These are phyloP conservation scores for Papilio xuthus DNA, from an alignment of 1,140 invertebrate genomes.

Conservation along the genomic window DNA sequence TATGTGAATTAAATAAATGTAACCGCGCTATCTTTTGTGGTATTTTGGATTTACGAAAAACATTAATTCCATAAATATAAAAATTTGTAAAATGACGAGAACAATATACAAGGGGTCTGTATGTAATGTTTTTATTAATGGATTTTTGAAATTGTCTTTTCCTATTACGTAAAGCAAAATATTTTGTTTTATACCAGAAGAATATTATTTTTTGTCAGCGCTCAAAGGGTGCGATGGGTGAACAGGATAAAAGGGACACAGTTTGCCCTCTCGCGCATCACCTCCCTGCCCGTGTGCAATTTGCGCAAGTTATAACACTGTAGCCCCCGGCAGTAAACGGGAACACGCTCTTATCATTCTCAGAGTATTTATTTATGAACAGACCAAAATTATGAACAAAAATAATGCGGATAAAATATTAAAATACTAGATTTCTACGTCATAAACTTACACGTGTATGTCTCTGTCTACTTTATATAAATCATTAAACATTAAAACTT, in stretches of 20 bases:
- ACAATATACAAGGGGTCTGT: background rate
- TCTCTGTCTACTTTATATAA: no score
- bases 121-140: background rate
- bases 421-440: background rate
- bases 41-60: background rate
- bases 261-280: background rate
- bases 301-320: background rate
- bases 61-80: no score
- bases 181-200: background rate
- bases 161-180: background rate
- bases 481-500: no score
- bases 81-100: background rate
- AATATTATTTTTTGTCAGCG: constrained; percentile 1
- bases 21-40: background rate
- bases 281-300: background rate
- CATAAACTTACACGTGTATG: background rate
- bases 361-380: constrained; percentile 4
- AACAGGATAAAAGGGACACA: background rate
- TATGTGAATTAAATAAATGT: background rate
- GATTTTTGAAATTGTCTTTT: background rate
- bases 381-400: background rate
- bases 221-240: background rate
- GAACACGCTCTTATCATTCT: constrained; percentile 1
- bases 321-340: background rate
- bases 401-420: background rate